phyloP scores from a whole-genome alignment of 1,140 invertebrate species.

The Arion vulgaris region DNA sequence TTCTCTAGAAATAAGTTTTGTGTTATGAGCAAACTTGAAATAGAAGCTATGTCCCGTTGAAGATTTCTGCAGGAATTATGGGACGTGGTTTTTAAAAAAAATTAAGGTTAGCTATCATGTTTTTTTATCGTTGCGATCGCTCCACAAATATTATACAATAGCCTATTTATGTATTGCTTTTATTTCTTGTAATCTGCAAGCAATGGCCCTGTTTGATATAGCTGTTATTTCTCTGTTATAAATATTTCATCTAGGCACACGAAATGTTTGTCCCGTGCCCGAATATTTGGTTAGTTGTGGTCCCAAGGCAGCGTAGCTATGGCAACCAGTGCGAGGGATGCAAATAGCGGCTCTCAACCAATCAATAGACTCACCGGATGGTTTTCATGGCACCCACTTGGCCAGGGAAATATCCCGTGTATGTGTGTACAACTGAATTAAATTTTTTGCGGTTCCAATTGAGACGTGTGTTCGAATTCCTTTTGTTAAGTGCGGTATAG shows the following conservation, averaged over 20 bases:
- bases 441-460: background rate
- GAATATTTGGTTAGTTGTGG: conserved; percentile 1
- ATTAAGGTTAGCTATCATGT: too few relatives aligned
- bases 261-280: background rate
- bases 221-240: background rate
- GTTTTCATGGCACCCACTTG: conserved; percentile 2
- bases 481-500: background rate
- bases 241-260: background rate
- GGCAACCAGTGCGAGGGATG: background rate
- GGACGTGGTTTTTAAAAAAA: too few relatives aligned
- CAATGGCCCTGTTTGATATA: background rate
- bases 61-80: too few relatives aligned
- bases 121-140: too few relatives aligned
- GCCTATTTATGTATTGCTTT: too few relatives aligned
- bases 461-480: background rate
- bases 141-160: background rate
- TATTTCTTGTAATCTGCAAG: background rate
- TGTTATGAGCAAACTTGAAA: too few relatives aligned
- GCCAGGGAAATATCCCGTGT: background rate
- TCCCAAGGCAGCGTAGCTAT: conserved; percentile 1
- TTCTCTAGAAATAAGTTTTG: too few relatives aligned
- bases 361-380: background rate
- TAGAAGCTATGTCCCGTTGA: too few relatives aligned
- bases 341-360: conserved; percentile 2
- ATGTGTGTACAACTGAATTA: background rate